A percentile compares a stretch with the other conserved stretches of the same genome.
phyloP scores from a whole-genome alignment of 53 echinoderm and acorn worm species.

The Temnopleurus reevesii region DNA sequence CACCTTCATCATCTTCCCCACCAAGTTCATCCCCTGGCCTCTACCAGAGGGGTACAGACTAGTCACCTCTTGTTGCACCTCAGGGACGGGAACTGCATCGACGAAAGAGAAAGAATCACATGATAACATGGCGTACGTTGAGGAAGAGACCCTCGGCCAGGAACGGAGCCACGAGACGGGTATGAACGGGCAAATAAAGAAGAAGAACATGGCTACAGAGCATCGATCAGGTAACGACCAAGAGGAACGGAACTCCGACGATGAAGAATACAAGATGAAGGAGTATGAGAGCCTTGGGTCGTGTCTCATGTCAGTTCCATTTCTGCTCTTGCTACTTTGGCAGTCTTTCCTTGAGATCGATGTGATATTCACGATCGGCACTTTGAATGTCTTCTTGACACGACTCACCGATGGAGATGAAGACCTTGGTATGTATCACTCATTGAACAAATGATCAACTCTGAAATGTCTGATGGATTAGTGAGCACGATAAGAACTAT shows the following conservation, averaged over 20 bases:
- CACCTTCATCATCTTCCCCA: constrained; percentile 62
- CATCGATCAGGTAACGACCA: too few relatives aligned
- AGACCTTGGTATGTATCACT: not conserved
- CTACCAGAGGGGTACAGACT: not conserved
- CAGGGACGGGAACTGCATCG: too few relatives aligned
- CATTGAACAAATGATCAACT: too few relatives aligned
- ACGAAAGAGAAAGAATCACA: too few relatives aligned
- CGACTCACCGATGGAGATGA: not conserved
- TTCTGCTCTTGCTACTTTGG: constrained; percentile 24
- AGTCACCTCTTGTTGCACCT: not conserved
- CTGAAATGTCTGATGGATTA: too few relatives aligned
- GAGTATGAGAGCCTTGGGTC: constrained; percentile 1
- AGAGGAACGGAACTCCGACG: too few relatives aligned
- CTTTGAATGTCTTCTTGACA: constrained; percentile 11
- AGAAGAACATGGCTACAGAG: too few relatives aligned
- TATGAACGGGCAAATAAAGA: too few relatives aligned
- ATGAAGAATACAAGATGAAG: not conserved
- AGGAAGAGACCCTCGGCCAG: too few relatives aligned
- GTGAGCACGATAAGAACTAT: too few relatives aligned
- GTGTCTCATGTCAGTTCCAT: constrained; percentile 25
- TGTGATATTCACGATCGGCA: constrained; percentile 39
- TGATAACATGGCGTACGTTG: too few relatives aligned
- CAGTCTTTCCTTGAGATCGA: constrained; percentile 38
- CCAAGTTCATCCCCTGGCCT: constrained; percentile 21
- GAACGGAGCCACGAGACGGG: too few relatives aligned